Base-by-base conservation (phyloP, 2,888 invertebrate species). In the Acrobeloides nanus region DNA sequence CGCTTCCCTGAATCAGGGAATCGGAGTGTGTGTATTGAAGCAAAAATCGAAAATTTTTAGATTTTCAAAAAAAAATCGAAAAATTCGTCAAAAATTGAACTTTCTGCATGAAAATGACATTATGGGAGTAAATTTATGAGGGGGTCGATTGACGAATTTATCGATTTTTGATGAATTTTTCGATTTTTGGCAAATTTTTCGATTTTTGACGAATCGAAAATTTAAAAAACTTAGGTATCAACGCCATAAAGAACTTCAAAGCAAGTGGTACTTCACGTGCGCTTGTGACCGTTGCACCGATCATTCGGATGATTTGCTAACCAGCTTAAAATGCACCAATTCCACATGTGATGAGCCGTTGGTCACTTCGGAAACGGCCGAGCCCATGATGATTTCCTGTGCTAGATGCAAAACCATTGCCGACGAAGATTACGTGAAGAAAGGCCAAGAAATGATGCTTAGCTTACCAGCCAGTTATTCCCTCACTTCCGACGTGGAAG, bases 211-310 rank as follows among this genome's bases (percentile, higher is more conserved):
- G n/a, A 38, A 15, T 4, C 20, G 38, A 3, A 17, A 4, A 6
- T 23, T 24, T 3, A 46, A 15, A 21, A 15, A 44, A 34, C 45
- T 48, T 5, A 32, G 52, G 33, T 55, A 53, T 34, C 55, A 51
- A 24, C 38, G 63, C 12, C 32, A 54, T 15, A 41, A 50, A 20
- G 61, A 62, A 7, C 48, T 64, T 8, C 20, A 48, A 23, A 38
- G 18, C 8, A 64, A 64, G 35, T 64, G 63, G 63, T 66, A 62
- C 46, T 72, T 72, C 53, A 48, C 64, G 29, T 72, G 72, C 46
- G 55, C 66, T 29, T 72, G 72, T 44, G 43, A 51, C 1, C 55
- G 72, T 12, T 72, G 72, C 34, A 31, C 27, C 6, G 72, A 72
- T 45, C 61, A 66, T 5, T 60, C 55, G 10, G 72, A 72, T 33